Base-by-base conservation (phyloP, 2,888 invertebrate species). In the Athetis lepigone region DNA sequence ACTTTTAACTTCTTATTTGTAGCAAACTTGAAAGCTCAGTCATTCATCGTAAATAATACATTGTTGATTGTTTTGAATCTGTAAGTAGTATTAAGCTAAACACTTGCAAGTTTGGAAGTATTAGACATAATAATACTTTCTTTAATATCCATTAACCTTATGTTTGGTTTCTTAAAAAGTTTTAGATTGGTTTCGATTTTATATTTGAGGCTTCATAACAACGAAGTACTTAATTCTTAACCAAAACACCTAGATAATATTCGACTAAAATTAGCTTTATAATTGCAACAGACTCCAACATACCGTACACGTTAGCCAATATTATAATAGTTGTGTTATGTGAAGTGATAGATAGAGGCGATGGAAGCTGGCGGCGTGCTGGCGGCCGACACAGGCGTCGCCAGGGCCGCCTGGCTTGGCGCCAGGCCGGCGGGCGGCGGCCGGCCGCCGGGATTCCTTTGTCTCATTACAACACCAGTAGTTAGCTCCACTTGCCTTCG, bases 371-470 rank as follows among this genome's bases (percentile, higher is more conserved):
- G 86, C 89, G 88, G 88, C 88, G 88, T 83, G 88, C 89, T 88
- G 90, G 90, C 92, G 90, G 91, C 88, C 87, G 88, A 88, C 88
- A 86, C 87, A 86, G 90, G 90, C 92, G 93, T 91, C 93, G 91
- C 92, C 92, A 92, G 92, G 93, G 93, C 92, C 93, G 93, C 89
- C 93, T 94, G 94, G 95, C 94, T 85, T 87, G 94, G 94, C 94
- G 94, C 95, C 94, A 94, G 94, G 93, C 93, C 86, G 94, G 95
- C 95, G 94, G 93, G 92, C 92, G 92, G 92, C 94, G 86, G 91
- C 90, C 89, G 86, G 84, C 82, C 89, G 89, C 87, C 92, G 95
- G 95, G 94, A 94, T 95, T 94, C 94, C 95, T 95, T 95, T 95
- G 95, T 95, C 91, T 94, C 92, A 90, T 91, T 90, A 91, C 87